Base-by-base conservation (phyloP, 2,888 invertebrate genomes). In the Ochropleura leucogaster region DNA sequence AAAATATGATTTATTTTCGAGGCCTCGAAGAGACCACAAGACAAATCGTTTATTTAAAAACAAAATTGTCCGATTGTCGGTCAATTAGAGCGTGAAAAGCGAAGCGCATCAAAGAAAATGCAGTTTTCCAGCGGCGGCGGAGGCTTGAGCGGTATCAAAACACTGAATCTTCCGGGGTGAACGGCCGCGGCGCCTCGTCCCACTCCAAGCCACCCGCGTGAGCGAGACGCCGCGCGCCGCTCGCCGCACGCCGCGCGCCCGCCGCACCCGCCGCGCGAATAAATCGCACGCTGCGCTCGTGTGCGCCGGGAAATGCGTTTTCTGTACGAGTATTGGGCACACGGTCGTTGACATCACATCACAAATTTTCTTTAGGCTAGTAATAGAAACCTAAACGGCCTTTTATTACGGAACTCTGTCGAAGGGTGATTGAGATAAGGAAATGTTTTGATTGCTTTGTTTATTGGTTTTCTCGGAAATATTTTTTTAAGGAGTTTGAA, bases 131-230 rank as follows among this genome's bases (percentile, higher is more conserved):
- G 89, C 91, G 91, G 89, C 92, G 91, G 85, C 89, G 92, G 92
- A 95, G 95, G 96, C 95, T 95, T 91, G 91, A 90, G 93, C 93
- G 94, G 94, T 96, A 96, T 96, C 96, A 96, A 96, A 96, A 96
- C 96, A 96, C 93, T 96, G 96, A 93, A 96, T 96, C 95, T 96
- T 96, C 95, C 96, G 96, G 96, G 96, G 96, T 96, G 94, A 95
- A 95, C 91, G 96, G 89, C 96, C 96, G 90, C 88, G 83, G 88
- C 84, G 89, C 91, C 92, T 91, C 92, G 91, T 91, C 90, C 91
- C 93, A 91, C 93, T 91, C 89, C 91, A 89, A 90, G 91, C 91
- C 93, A 85, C 93, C 90, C 92, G 91, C 90, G 87, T 90, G 83
- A 81, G 83, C 82, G 83, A 71, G 89, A 89, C 90, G 88, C 90